Evolutionary conservation across 2,797 vertebrate species (phyloP).

Genomic region (Myripristis jacobus): DNA sequence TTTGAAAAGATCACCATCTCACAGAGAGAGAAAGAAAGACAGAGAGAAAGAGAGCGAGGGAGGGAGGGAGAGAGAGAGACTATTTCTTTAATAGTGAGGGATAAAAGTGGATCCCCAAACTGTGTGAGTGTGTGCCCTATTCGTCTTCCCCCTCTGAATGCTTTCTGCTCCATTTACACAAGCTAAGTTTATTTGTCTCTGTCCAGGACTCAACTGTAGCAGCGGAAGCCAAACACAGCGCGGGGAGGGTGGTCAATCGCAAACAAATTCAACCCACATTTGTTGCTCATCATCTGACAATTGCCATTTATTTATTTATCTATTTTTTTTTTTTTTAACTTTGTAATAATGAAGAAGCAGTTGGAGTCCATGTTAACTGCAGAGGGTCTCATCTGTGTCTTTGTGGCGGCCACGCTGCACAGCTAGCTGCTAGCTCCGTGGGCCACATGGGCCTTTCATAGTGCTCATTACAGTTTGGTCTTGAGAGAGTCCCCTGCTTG

Average conservation of each 20-base stretch:
- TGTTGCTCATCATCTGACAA: conserved; percentile 39
- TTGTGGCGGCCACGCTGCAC: conserved; percentile 6
- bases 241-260: neutral
- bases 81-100: conserved; percentile 60
- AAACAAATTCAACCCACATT: conserved; percentile 6
- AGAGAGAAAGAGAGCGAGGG: conserved; percentile 21
- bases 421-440: conserved; percentile 35
- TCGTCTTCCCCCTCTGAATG: conserved; percentile 31
- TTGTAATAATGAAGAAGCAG: conserved; percentile 33
- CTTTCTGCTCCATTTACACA: conserved; percentile 73
- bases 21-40: conserved; percentile 45
- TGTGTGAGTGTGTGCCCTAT: conserved; percentile 48
- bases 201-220: conserved; percentile 52
- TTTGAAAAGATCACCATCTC: conserved; percentile 80
- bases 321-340: conserved; percentile 22
- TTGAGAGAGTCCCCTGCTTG: conserved; percentile 31
- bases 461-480: conserved; percentile 61
- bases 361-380: neutral
- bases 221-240: conserved; percentile 2
- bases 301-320: neutral
- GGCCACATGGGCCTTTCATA: conserved; percentile 48
- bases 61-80: conserved; percentile 18
- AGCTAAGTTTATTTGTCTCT: conserved; percentile 63
- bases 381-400: conserved; percentile 11
- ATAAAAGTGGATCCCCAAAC: conserved; percentile 75